Conservation (phyloP, 2,113 vertebrate species). For the Entelurus aequoreus region DNA sequence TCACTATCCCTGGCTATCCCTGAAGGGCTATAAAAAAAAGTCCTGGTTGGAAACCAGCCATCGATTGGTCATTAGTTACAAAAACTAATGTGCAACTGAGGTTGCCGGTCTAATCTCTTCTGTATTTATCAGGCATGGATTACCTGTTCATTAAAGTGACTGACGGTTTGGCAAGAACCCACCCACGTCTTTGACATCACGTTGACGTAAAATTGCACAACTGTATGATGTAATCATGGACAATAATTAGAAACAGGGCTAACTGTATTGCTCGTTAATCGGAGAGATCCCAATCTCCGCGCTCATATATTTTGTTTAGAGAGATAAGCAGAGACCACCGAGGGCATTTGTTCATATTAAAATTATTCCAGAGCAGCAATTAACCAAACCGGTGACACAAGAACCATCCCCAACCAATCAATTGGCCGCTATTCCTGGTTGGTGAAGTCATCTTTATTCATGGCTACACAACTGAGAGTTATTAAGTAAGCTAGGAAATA, state of each 20-base stretch:
- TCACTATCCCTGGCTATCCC: background rate
- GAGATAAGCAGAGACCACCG: slow-evolving; percentile 16
- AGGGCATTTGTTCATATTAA: slow-evolving; percentile 52
- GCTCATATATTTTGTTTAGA: slow-evolving; percentile 2
- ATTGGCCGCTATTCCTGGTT: slow-evolving; percentile 27
- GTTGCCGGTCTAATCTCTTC: slow-evolving; percentile 38
- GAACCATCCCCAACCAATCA: slow-evolving; percentile 35
- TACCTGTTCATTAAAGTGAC: slow-evolving; percentile 58
- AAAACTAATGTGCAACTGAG: slow-evolving; percentile 38
- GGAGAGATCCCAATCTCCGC: slow-evolving; percentile 38
- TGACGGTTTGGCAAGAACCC: slow-evolving; percentile 20
- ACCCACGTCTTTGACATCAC: slow-evolving; percentile 11
- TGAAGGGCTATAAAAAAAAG: slow-evolving; percentile 20
- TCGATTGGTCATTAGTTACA: slow-evolving; percentile 37
- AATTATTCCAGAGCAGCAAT: slow-evolving; percentile 50
- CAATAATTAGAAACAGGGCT: slow-evolving; percentile 48
- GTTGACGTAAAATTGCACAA: slow-evolving; percentile 21
- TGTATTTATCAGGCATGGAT: slow-evolving; percentile 56
- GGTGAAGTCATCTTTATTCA: slow-evolving; percentile 49
- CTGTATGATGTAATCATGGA: slow-evolving; percentile 42
- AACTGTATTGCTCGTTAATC: slow-evolving; percentile 49
- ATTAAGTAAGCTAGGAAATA: slow-evolving; percentile 45
- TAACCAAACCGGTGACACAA: slow-evolving; percentile 42
- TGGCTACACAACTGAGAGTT: slow-evolving; percentile 39
- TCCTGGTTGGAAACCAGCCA: slow-evolving; percentile 22